Conservation (phyloP, 2,888 invertebrate genomes). For the Platypus cylindrus region DNA sequence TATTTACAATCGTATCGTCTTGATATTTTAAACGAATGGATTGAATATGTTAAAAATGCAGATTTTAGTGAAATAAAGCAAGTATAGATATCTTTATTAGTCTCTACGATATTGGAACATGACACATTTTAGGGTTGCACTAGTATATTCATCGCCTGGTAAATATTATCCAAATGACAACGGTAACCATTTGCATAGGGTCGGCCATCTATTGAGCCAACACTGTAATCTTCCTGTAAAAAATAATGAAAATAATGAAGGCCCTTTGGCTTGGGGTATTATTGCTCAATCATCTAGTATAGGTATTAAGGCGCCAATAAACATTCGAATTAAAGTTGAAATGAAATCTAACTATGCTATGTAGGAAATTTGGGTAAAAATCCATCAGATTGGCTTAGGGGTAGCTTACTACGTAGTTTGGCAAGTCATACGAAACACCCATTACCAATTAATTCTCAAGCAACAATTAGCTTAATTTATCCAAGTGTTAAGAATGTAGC, state of each 20-base stretch:
- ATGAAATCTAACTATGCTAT: too few species aligned
- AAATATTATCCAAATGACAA: slow-evolving; percentile 41
- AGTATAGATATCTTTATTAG: slow-evolving; percentile 20
- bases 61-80: slow-evolving; percentile 76
- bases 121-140: slow-evolving; percentile 54
- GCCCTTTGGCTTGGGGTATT: slow-evolving; percentile 37
- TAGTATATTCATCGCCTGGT: slow-evolving; percentile 79
- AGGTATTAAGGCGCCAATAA: slow-evolving; percentile 47
- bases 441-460: slow-evolving; percentile 40
- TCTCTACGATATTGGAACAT: not conserved
- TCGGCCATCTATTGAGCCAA: slow-evolving; percentile 50
- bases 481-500: slow-evolving; percentile 76
- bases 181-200: slow-evolving; percentile 40
- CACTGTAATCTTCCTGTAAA: slow-evolving; percentile 42
- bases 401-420: slow-evolving; percentile 56
- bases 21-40: slow-evolving; percentile 56
- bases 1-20: slow-evolving; percentile 67
- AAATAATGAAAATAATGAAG: slow-evolving; percentile 29
- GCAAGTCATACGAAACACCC: slow-evolving; percentile 42
- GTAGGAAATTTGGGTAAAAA: slow-evolving; percentile 48
- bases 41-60: slow-evolving; percentile 57
- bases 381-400: slow-evolving; percentile 59
- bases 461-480: slow-evolving; percentile 50
- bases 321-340: too few species aligned
- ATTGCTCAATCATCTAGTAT: slow-evolving; percentile 85